Evolutionary conservation across 1,140 invertebrate genomes (phyloP).

Genomic region (Drepana arcuata): DNA sequence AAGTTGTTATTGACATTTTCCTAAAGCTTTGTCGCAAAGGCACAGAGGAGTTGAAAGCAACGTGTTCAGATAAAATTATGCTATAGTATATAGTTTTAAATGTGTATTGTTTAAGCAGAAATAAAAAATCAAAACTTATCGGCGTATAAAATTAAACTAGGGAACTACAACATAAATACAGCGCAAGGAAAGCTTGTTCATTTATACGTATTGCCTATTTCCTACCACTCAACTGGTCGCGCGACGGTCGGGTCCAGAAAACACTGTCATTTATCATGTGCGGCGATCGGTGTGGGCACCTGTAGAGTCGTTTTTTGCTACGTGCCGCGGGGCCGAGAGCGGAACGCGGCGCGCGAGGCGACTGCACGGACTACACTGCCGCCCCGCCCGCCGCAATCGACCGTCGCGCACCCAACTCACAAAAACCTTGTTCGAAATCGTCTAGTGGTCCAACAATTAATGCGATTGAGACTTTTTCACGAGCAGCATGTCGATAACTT

Average conservation of each 20-base stretch:
- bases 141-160: too few species aligned
- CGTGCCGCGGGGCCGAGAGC: constrained; percentile 21
- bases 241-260: constrained; percentile 15
- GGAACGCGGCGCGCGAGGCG: constrained; percentile 19
- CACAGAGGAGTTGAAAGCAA: too few species aligned
- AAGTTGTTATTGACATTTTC: too few species aligned
- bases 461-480: constrained; percentile 25
- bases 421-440: constrained; percentile 26
- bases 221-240: constrained; percentile 22
- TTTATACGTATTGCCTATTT: constrained; percentile 23
- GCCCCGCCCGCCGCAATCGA: constrained; percentile 23
- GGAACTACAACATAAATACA: too few species aligned
- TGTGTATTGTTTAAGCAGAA: too few species aligned
- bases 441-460: constrained; percentile 24
- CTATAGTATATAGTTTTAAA: too few species aligned
- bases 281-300: constrained; percentile 26
- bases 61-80: too few species aligned
- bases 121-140: too few species aligned
- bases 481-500: too few species aligned
- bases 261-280: constrained; percentile 41
- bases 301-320: constrained; percentile 40
- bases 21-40: too few species aligned
- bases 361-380: constrained; percentile 11
- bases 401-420: constrained; percentile 17
- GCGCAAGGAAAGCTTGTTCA: constrained; percentile 15